These are phyloP conservation scores for Chiloscyllium plagiosum DNA, from an alignment of 2,113 vertebrate species.

Conservation along the genomic window DNA sequence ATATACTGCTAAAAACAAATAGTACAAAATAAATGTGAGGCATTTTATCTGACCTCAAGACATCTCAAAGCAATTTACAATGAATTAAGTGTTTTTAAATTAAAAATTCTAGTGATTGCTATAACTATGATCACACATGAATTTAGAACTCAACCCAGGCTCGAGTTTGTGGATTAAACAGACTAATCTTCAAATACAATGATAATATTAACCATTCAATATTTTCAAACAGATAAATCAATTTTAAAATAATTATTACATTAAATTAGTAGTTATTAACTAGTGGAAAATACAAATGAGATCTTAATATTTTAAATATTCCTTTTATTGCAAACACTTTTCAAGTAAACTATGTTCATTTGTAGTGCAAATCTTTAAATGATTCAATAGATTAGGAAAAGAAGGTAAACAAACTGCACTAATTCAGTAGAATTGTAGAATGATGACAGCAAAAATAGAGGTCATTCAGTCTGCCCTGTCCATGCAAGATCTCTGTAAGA, in stretches of 20 bases:
- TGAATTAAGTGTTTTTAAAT: not conserved
- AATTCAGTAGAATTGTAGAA: not conserved
- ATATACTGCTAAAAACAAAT: not conserved
- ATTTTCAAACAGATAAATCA: not conserved
- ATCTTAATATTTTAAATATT: not conserved
- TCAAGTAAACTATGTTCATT: not conserved
- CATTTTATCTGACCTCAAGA: not conserved
- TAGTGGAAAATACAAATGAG: not conserved
- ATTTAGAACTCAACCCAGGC: not conserved
- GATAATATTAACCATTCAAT: not conserved
- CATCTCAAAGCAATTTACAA: not conserved
- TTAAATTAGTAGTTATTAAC: not conserved
- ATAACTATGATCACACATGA: too few relatives aligned
- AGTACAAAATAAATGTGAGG: not conserved
- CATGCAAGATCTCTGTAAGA: too few relatives aligned
- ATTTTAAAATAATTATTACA: not conserved
- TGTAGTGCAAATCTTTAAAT: not conserved
- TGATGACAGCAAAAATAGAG: too few relatives aligned
- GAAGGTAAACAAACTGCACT: not conserved
- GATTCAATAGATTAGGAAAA: not conserved
- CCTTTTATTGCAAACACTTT: not conserved
- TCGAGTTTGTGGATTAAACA: not conserved
- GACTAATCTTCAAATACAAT: not conserved
- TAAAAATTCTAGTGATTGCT: not conserved
- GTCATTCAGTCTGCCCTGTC: too few relatives aligned